These are phyloP conservation scores for Eospalax fontanierii DNA, from an alignment of 2,797 vertebrate genomes.

Conservation along the genomic window DNA sequence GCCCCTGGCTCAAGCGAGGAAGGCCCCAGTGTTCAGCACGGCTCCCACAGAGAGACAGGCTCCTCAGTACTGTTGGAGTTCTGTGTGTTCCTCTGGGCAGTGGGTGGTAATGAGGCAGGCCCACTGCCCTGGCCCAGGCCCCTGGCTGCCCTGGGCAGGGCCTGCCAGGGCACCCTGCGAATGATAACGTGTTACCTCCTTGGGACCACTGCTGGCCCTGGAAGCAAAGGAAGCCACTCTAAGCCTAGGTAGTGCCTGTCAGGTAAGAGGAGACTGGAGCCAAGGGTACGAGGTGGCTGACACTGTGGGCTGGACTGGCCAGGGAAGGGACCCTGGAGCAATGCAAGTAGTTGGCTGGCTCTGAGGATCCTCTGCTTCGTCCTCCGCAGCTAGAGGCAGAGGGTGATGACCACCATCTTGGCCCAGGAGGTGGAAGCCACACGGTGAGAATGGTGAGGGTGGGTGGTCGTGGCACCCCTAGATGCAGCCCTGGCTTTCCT, in stretches of 20 bases:
- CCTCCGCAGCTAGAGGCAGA: not conserved
- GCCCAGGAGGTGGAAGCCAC: not conserved
- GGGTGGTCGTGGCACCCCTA: rapidly evolving
- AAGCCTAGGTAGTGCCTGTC: not conserved
- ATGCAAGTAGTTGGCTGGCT: not conserved
- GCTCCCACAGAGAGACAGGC: not conserved
- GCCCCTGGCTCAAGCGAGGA: not conserved
- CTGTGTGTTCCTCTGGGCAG: not conserved
- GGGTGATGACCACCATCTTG: not conserved
- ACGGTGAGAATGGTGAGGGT: not conserved
- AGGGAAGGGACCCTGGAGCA: not conserved
- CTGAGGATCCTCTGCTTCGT: not conserved
- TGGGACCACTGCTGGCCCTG: not conserved
- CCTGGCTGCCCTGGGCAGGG: not conserved
- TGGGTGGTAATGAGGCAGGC: not conserved
- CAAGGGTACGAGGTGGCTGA: not conserved
- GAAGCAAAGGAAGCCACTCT: not conserved
- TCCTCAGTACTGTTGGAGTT: not conserved
- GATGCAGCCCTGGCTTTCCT: not conserved
- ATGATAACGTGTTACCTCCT: not conserved
- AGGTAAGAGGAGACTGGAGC: not conserved
- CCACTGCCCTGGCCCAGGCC: rapidly evolving
- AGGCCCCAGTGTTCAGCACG: not conserved
- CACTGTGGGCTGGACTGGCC: not conserved
- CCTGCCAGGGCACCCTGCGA: not conserved